phyloP scores from a whole-genome alignment of 2,797 vertebrate species.

The Dermochelys coriacea region DNA sequence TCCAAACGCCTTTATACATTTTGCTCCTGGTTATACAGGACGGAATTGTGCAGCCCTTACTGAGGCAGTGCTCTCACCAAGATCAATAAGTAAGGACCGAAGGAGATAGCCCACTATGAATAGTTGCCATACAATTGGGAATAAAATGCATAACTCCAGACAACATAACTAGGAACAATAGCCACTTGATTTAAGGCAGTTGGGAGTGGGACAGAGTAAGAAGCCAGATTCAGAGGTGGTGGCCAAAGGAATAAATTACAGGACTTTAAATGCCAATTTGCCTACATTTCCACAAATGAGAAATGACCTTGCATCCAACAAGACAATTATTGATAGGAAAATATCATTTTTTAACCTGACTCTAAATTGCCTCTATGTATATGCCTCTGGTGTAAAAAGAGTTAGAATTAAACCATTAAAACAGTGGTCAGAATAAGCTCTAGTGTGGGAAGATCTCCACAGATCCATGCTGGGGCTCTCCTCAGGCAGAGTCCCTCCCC shows the following conservation, averaged over 20 bases:
- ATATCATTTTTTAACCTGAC: background rate
- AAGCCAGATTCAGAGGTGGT: constrained; percentile 33
- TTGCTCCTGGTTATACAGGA: background rate
- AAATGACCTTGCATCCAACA: constrained; percentile 47
- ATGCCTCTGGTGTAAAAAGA: background rate
- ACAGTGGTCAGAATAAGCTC: constrained; percentile 19
- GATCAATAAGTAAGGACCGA: background rate
- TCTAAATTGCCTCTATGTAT: background rate
- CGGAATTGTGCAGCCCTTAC: background rate
- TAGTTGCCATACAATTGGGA: background rate
- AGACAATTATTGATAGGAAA: constrained; percentile 21
- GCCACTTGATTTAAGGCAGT: constrained; percentile 18
- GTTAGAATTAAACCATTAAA: constrained; percentile 30
- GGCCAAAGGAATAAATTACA: constrained; percentile 55
- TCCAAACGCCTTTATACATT: background rate
- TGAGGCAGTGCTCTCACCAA: background rate
- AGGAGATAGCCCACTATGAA: background rate
- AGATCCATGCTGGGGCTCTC: background rate
- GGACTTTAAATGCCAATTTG: constrained; percentile 48
- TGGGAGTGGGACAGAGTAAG: background rate
- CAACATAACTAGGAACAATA: background rate
- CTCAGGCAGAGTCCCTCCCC: background rate
- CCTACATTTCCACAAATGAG: constrained; percentile 51
- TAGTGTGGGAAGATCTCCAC: background rate
- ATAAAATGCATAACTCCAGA: background rate